Evolutionary conservation across 2,888 invertebrate genomes (phyloP).

Genomic region (Agrypnus murinus): DNA sequence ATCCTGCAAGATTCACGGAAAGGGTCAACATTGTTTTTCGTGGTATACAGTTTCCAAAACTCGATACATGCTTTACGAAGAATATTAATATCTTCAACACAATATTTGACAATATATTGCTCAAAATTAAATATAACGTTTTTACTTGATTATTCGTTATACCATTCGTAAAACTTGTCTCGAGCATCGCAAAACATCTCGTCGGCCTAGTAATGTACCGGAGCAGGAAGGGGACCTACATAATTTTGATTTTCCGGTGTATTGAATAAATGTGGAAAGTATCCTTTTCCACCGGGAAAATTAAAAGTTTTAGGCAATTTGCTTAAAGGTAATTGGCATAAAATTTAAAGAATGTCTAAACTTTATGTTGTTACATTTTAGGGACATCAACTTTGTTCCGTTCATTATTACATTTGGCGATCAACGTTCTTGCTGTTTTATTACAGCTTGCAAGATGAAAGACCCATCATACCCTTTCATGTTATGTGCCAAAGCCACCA

Average conservation of each 20-base stretch:
- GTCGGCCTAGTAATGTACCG: constrained; percentile 32
- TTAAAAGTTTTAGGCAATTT: no score
- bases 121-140: constrained; percentile 40
- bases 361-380: constrained; percentile 24
- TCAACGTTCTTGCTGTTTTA: no score
- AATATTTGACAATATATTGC: constrained; percentile 34
- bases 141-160: constrained; percentile 1
- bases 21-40: constrained; percentile 37
- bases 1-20: constrained; percentile 43
- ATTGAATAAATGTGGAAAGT: no score
- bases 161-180: constrained; percentile 37
- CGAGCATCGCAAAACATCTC: constrained; percentile 25
- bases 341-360: constrained; percentile 38
- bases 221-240: constrained; percentile 23
- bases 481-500: no score
- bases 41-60: constrained; percentile 28
- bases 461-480: no score
- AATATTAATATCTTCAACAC: no score
- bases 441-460: no score
- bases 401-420: no score
- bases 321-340: constrained; percentile 34
- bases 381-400: no score
- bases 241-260: no score
- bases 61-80: constrained; percentile 32
- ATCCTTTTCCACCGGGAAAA: no score